These are phyloP conservation scores for Phalera bucephala DNA, from an alignment of 2,888 invertebrate genomes.

Conservation along the genomic window DNA sequence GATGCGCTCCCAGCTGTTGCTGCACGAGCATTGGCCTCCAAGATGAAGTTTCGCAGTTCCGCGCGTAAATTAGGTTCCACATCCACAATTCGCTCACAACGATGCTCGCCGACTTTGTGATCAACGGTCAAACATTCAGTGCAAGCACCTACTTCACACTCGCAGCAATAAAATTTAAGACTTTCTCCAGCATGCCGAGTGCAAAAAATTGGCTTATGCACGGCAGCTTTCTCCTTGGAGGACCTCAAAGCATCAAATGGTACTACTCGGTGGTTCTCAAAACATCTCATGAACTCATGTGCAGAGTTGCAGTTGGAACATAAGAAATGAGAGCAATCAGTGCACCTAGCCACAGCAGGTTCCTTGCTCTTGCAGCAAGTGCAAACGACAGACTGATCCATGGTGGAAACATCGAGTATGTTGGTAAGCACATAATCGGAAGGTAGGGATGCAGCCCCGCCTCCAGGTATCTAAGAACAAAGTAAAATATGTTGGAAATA, in stretches of 20 bases:
- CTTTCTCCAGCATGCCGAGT: constrained; percentile 91
- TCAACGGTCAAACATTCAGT: constrained; percentile 92
- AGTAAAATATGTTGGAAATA: constrained; percentile 6
- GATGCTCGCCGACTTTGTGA: constrained; percentile 92
- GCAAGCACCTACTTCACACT: constrained; percentile 94
- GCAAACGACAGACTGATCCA: constrained; percentile 90
- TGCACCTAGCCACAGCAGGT: constrained; percentile 96
- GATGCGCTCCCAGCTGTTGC: constrained; percentile 90
- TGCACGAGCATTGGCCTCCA: constrained; percentile 89
- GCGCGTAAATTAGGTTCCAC: constrained; percentile 90
- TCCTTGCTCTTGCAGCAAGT: constrained; percentile 98
- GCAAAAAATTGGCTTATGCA: constrained; percentile 95
- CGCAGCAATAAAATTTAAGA: constrained; percentile 93
- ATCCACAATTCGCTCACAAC: constrained; percentile 91
- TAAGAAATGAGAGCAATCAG: constrained; percentile 96
- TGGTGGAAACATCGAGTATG: constrained; percentile 91
- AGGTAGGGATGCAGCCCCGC: constrained; percentile 90
- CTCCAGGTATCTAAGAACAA: constrained; percentile 84
- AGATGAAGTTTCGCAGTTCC: constrained; percentile 88
- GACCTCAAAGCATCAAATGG: constrained; percentile 93
- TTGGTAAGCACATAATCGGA: constrained; percentile 94
- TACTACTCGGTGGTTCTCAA: constrained; percentile 96
- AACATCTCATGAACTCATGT: constrained; percentile 98
- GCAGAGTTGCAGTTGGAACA: constrained; percentile 97
- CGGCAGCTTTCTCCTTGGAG: constrained; percentile 90